Conservation (phyloP, 2,113 vertebrate species). For the Sakesphorus luctuosus region DNA sequence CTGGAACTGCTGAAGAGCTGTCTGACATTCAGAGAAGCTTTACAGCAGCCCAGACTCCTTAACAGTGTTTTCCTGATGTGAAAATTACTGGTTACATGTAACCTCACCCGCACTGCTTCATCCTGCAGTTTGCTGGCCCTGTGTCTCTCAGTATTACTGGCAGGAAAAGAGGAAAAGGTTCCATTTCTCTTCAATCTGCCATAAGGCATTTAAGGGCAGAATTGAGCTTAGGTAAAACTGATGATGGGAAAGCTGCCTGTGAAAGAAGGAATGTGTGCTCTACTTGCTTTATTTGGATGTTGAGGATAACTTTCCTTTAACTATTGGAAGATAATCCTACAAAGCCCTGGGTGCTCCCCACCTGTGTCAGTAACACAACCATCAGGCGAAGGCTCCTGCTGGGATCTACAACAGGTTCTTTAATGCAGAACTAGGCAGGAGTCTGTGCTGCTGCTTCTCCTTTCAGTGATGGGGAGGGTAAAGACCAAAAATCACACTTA, state of each 20-base stretch:
- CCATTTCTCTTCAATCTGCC: neutral
- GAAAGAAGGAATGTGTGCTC: neutral
- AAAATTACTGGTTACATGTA: neutral
- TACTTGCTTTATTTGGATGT: neutral
- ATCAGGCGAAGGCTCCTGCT: neutral
- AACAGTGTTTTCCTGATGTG: neutral
- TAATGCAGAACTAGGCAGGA: neutral
- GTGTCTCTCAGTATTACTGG: neutral
- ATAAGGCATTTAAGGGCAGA: neutral
- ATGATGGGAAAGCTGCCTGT: neutral
- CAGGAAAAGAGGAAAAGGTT: neutral
- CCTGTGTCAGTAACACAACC: neutral
- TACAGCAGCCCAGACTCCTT: neutral
- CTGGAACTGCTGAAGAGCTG: neutral
- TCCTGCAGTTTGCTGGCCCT: neutral
- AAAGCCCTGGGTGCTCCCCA: neutral
- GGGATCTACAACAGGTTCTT: neutral
- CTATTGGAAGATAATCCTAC: neutral
- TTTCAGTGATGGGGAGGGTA: neutral
- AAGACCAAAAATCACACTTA: neutral
- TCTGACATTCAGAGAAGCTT: neutral
- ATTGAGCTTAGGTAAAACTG: neutral
- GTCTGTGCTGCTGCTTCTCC: neutral
- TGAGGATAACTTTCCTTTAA: neutral
- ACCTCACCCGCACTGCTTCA: neutral